Conservation (phyloP, 2,113 vertebrate genomes). For the Tenebrosternarchus preto region DNA sequence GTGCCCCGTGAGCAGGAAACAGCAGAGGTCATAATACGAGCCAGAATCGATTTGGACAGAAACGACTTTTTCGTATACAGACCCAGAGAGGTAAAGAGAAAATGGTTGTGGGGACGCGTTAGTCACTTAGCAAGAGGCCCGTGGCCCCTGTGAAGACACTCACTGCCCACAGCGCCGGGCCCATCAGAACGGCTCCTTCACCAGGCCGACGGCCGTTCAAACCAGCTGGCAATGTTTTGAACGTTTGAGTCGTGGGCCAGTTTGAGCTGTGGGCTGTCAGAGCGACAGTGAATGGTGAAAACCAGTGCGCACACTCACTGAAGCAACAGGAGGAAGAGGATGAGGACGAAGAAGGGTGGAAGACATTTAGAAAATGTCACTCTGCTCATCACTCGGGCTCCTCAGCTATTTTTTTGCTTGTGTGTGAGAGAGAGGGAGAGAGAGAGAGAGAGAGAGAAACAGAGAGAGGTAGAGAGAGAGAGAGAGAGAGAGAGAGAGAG, state of each 20-base stretch:
- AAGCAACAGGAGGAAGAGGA: conserved; percentile 33
- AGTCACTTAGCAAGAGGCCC: conserved; percentile 72
- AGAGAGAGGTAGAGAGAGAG: conserved; percentile 8
- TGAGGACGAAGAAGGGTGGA: conserved; percentile 8
- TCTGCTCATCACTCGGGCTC: conserved; percentile 56
- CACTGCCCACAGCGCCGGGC: neutral
- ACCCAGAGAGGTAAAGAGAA: conserved; percentile 67
- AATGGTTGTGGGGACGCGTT: conserved; percentile 69
- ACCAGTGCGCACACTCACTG: conserved; percentile 32
- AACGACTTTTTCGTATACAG: conserved; percentile 68
- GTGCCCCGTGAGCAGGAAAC: conserved; percentile 35
- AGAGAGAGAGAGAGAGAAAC: neutral
- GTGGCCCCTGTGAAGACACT: conserved; percentile 43
- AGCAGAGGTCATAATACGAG: conserved; percentile 73
- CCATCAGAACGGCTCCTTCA: too few species aligned
- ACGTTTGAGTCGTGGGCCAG: neutral
- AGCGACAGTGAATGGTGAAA: conserved; percentile 23
- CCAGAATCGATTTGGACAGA: conserved; percentile 70
- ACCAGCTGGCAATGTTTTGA: too few species aligned
- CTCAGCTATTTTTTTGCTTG: neutral
- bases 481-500: neutral
- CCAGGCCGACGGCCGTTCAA: too few species aligned
- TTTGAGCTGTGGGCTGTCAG: conserved; percentile 26
- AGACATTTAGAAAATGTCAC: conserved; percentile 74
- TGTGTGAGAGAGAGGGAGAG: neutral